Percentiles rank a stretch among this genome's conserved stretches.
phyloP scores from a whole-genome alignment of 2,113 vertebrate genomes.

The Ellobius talpinus region DNA sequence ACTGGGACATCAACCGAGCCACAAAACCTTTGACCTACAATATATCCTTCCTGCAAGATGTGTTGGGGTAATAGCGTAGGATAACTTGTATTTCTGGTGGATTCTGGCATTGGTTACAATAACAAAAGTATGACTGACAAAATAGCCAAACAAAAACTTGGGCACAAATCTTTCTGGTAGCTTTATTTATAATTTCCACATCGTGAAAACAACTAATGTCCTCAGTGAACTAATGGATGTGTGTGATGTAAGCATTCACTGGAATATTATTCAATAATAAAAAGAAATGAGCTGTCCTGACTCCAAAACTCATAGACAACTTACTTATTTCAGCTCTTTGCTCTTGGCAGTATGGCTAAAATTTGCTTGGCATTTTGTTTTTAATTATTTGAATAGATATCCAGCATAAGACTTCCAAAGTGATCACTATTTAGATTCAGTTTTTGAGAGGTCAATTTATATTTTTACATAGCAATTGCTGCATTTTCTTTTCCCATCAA shows the following conservation, averaged over 20 bases:
- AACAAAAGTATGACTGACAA: neutral
- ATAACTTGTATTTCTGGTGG: neutral
- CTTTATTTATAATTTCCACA: neutral
- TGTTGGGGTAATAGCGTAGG: neutral
- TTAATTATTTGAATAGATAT: neutral
- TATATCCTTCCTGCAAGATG: neutral
- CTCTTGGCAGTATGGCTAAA: neutral
- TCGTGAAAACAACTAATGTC: neutral
- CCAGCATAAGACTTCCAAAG: neutral
- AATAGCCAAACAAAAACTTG: neutral
- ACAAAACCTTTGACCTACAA: neutral
- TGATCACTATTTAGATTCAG: neutral
- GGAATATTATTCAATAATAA: neutral
- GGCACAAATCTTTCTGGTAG: neutral
- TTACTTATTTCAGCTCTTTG: neutral
- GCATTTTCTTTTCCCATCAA: neutral
- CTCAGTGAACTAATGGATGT: no score
- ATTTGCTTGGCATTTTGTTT: neutral
- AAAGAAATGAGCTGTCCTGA: neutral
- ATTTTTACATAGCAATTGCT: rapidly evolving
- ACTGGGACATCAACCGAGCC: neutral
- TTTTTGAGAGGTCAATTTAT: neutral
- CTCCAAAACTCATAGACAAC: neutral
- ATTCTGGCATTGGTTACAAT: neutral
- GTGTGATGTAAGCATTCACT: no score